phyloP scores from a whole-genome alignment of 2,888 invertebrate genomes.

The Parthenolecanium corni region DNA sequence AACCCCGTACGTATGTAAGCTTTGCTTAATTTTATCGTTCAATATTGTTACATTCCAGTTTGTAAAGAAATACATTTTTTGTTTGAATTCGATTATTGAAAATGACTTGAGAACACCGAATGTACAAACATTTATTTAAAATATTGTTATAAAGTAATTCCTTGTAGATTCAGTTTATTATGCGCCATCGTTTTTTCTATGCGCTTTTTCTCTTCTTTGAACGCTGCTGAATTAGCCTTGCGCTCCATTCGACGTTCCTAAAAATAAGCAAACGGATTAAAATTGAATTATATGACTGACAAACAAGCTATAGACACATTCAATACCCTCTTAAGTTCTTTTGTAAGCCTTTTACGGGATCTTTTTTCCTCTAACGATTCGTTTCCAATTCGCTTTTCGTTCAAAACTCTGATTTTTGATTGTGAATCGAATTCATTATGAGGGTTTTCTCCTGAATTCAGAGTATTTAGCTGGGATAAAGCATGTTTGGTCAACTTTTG shows the following conservation, averaged over 20 bases:
- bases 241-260: slow-evolving; percentile 65
- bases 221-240: slow-evolving; percentile 67
- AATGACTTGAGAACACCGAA: too few relatives aligned
- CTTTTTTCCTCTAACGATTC: slow-evolving; percentile 72
- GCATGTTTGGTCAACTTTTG: slow-evolving; percentile 57
- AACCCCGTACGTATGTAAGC: not conserved
- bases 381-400: slow-evolving; percentile 54
- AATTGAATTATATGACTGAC: slow-evolving; percentile 11
- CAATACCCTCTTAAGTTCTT: slow-evolving; percentile 40
- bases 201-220: slow-evolving; percentile 72
- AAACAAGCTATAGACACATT: slow-evolving; percentile 7
- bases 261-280: slow-evolving; percentile 31
- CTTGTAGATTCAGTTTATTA: slow-evolving; percentile 20
- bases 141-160: not conserved
- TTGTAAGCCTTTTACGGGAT: slow-evolving; percentile 61
- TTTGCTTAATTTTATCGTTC: not conserved
- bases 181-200: slow-evolving; percentile 49
- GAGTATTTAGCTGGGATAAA: slow-evolving; percentile 44
- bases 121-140: too few relatives aligned
- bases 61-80: slow-evolving; percentile 1
- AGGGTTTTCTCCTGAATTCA: slow-evolving; percentile 34
- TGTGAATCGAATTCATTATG: slow-evolving; percentile 56
- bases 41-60: slow-evolving; percentile 21
- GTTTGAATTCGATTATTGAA: too few relatives aligned
- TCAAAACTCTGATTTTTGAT: slow-evolving; percentile 40